Conservation (phyloP, 2,888 invertebrate genomes). For the Stegana nigrithorax region DNA sequence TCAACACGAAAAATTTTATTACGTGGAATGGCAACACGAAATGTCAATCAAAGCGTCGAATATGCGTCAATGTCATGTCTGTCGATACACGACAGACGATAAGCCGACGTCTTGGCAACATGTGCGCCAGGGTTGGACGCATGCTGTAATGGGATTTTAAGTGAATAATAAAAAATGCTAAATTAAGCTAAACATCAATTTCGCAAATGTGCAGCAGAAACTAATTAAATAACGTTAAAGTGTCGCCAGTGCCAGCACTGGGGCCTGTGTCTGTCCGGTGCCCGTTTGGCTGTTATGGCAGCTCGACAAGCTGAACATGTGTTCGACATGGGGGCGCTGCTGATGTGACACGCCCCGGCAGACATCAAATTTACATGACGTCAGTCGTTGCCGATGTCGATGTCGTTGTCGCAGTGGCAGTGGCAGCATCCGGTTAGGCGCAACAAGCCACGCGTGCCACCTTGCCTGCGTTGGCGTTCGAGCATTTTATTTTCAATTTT, state of each 20-base stretch:
- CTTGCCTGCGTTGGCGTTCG: conserved; percentile 30
- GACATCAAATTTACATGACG: conserved; percentile 6
- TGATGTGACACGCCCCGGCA: conserved; percentile 4
- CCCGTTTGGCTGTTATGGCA: no score
- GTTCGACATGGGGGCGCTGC: no score
- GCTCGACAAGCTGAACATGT: no score
- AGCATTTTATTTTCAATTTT: conserved; percentile 60
- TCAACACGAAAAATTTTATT: not conserved
- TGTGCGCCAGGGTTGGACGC: not conserved
- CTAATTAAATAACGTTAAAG: not conserved
- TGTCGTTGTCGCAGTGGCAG: not conserved
- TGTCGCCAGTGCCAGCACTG: no score
- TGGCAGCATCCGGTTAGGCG: conserved; percentile 1
- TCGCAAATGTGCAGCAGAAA: not conserved
- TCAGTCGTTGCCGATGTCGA: not conserved
- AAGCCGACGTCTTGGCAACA: no score
- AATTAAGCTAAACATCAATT: not conserved
- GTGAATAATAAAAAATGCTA: not conserved
- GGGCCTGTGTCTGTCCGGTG: no score
- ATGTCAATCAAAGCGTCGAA: conserved; percentile 40
- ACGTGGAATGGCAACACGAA: conserved; percentile 36
- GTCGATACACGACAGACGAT: not conserved
- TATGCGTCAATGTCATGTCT: not conserved
- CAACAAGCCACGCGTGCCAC: conserved; percentile 6
- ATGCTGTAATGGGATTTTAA: not conserved